A percentile compares a stretch with the other conserved stretches of the same genome.
Conservation (phyloP, 2,797 vertebrate species). For the Diceros bicornis region DNA sequence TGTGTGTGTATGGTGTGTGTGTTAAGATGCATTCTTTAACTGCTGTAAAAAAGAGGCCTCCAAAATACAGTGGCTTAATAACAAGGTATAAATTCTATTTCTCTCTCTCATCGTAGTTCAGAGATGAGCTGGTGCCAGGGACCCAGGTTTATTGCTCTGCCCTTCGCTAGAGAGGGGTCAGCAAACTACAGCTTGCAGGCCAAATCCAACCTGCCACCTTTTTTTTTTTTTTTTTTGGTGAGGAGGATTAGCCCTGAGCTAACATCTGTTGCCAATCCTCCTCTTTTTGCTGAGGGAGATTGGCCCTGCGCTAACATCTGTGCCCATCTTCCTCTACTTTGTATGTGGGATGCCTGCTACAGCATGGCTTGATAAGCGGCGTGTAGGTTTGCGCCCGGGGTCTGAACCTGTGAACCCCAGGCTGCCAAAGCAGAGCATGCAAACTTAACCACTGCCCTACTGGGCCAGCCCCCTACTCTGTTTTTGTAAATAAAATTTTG, state of each 20-base stretch:
- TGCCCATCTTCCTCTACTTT: no score
- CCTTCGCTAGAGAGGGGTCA: not conserved
- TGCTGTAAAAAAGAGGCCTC: not conserved
- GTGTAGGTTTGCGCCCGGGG: no score
- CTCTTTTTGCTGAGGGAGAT: no score
- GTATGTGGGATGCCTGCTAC: no score
- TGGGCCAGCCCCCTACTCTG: not conserved
- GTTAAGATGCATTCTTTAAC: not conserved
- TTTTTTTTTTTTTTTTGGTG: no score
- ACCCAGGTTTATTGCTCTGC: not conserved
- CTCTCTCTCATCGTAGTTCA: not conserved
- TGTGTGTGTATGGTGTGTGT: not conserved
- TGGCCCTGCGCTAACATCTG: no score
- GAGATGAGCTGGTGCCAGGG: slow-evolving; percentile 21
- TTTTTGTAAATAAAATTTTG: slow-evolving; percentile 67
- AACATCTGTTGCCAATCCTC: no score
- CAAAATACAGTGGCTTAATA: slow-evolving; percentile 55
- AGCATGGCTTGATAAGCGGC: no score
- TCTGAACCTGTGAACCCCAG: no score
- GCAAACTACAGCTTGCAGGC: not conserved
- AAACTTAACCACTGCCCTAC: no score
- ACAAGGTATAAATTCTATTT: slow-evolving; percentile 16
- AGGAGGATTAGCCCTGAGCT: no score
- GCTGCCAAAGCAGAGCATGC: no score
- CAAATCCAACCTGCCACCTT: not conserved